Evolutionary conservation across 2,888 invertebrate species (phyloP), one percentile per base, ranked within the genome.

Genomic region (Mycogona germanica): DNA sequence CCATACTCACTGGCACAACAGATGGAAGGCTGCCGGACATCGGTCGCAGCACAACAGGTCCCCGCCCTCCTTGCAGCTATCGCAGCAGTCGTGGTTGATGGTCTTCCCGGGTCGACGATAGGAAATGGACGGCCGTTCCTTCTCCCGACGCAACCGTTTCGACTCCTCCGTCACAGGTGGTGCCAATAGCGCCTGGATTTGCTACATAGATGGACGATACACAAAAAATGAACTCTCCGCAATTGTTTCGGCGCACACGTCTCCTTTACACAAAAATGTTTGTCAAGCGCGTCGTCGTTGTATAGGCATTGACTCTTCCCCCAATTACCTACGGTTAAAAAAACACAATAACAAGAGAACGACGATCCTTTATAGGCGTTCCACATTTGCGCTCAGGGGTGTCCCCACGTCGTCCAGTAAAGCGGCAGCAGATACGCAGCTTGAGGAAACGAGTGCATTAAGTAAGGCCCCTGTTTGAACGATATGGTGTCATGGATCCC

Each of bases 21-120:
- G 76, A 73, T 97, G 96, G 72, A 96, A 97, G 58, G 93, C 91
- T 29, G 91, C 88, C 1, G 93, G 92, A 65, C 96, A 97, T 59
- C 84, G 82, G 70, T 96, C 95, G 69, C 96, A 97, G 70, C 93
- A 95, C 55, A 97, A 81, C 35, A 97, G 74, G 70, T 92, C 91
- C 2, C 96, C 95, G 30, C 92, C 92, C 74, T 95, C 95, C 51
- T 83, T 80, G 68, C 96, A 96, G 52, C 89, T 86, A 73, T 93
- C 92, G 67, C 96, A 96, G 60, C 82, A 82, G 67, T 95, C 93
- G 67, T 85, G 87, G 71, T 93, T 93, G 25, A 70, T 65, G 14
- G 70, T 62, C 45, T 68, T 63, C 3, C 70, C 70, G 50, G 67
- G 68, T 45, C 68, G 62, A 30, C 68, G 56, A 53, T 62, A 55